These are phyloP conservation scores for Argyresthia goedartella DNA, from an alignment of 2,888 invertebrate species.

Conservation along the genomic window DNA sequence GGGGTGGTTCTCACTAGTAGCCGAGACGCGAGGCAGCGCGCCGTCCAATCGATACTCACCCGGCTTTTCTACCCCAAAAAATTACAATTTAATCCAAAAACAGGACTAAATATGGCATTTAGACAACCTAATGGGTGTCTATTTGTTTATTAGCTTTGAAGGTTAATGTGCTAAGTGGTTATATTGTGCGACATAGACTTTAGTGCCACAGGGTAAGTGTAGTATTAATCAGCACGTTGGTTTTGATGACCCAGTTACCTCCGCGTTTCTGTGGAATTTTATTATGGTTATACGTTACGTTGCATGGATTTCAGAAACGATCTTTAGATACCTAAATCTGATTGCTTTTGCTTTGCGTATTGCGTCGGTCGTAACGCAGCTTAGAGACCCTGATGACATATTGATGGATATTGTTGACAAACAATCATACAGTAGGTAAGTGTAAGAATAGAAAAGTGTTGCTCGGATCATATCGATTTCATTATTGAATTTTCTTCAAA, in stretches of 20 bases:
- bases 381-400: not conserved
- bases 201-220: constrained; percentile 45
- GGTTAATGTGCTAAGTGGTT: not conserved
- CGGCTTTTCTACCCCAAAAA: constrained; percentile 23
- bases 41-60: constrained; percentile 24
- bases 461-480: no score
- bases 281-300: no score
- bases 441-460: not conserved
- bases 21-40: constrained; percentile 52
- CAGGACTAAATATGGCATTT: constrained; percentile 14
- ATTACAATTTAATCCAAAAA: constrained; percentile 14
- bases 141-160: not conserved
- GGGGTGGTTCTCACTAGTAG: constrained; percentile 24
- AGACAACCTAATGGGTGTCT: not conserved
- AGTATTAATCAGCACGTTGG: constrained; percentile 56
- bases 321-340: no score
- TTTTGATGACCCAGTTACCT: constrained; percentile 51
- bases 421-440: constrained; percentile 5
- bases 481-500: no score
- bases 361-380: no score
- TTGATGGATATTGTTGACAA: not conserved
- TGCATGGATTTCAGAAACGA: no score
- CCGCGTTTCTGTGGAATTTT: not conserved
- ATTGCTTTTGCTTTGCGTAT: no score
- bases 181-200: constrained; percentile 11